phyloP scores from a whole-genome alignment of 2,113 vertebrate genomes.

The Myrmophylax atrothorax region DNA sequence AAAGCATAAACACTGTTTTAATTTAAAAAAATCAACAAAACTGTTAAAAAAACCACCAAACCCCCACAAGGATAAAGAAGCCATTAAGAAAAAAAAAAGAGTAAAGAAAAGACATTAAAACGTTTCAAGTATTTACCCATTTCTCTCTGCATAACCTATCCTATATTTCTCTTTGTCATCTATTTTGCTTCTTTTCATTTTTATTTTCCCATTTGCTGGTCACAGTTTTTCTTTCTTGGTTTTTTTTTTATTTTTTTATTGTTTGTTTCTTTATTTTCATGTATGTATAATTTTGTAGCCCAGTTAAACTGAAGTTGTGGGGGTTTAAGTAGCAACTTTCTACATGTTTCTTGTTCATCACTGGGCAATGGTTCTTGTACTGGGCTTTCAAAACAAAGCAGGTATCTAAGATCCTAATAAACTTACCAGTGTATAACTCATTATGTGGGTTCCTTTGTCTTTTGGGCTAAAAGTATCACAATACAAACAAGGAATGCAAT shows the following conservation, averaged over 20 bases:
- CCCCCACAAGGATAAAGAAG: rapidly evolving
- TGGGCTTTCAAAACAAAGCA: neutral
- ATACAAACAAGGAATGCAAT: neutral
- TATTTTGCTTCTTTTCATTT: neutral
- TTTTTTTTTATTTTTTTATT: neutral
- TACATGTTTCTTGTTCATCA: neutral
- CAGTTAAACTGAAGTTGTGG: neutral
- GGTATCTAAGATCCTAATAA: neutral
- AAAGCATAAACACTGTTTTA: neutral
- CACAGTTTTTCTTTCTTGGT: neutral
- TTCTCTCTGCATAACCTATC: neutral
- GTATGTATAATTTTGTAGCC: neutral
- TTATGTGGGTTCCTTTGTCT: neutral
- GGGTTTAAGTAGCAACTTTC: neutral
- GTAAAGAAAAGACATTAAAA: neutral
- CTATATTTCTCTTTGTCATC: neutral
- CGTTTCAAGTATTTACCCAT: neutral
- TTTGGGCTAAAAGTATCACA: neutral
- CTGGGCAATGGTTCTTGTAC: neutral
- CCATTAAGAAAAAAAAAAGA: neutral
- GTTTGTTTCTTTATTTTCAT: neutral
- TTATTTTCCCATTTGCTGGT: neutral
- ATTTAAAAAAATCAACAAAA: neutral
- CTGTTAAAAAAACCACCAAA: neutral
- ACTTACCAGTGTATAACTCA: neutral